A percentile compares a stretch with the other conserved stretches of the same genome.
Evolutionary conservation across 2,113 vertebrate genomes (phyloP).

Genomic region (Gymnocephalus cernua): DNA sequence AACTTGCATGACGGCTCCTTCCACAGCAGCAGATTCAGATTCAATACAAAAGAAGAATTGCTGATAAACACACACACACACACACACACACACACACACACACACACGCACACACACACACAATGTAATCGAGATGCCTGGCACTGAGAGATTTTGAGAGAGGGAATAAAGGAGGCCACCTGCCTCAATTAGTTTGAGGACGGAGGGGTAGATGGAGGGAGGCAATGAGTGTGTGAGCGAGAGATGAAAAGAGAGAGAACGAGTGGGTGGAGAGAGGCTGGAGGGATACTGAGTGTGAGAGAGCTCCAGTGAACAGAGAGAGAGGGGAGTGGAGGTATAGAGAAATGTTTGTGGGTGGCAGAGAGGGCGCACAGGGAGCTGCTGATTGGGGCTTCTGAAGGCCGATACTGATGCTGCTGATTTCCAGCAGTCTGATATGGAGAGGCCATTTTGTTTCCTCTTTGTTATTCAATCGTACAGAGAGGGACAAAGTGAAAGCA

Average conservation of each 20-base stretch:
- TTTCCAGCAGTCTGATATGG: constrained; percentile 20
- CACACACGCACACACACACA: constrained; percentile 25
- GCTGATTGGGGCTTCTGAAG: constrained; percentile 48
- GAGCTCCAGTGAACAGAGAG: constrained; percentile 13
- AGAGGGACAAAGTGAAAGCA: neutral
- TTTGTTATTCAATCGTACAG: neutral
- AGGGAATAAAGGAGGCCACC: constrained; percentile 75
- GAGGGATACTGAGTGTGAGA: constrained; percentile 42
- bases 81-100: constrained; percentile 17
- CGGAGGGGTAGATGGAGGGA: constrained; percentile 44
- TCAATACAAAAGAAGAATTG: constrained; percentile 21
- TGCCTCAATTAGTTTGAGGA: constrained; percentile 76
- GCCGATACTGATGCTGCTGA: constrained; percentile 33
- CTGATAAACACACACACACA: neutral
- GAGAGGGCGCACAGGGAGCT: constrained; percentile 8
- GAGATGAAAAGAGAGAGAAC: constrained; percentile 48
- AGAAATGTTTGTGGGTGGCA: constrained; percentile 48
- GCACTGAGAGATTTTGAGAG: constrained; percentile 66
- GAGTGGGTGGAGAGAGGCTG: constrained; percentile 45
- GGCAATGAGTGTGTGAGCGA: constrained; percentile 46
- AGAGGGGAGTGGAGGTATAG: constrained; percentile 19
- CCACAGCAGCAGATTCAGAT: constrained; percentile 27
- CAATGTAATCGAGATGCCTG: constrained; percentile 58
- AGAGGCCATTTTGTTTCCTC: constrained; percentile 39
- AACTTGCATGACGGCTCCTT: constrained; percentile 21